Base-by-base conservation (phyloP, 2,797 vertebrate species). In the Coregonus suidteri region DNA sequence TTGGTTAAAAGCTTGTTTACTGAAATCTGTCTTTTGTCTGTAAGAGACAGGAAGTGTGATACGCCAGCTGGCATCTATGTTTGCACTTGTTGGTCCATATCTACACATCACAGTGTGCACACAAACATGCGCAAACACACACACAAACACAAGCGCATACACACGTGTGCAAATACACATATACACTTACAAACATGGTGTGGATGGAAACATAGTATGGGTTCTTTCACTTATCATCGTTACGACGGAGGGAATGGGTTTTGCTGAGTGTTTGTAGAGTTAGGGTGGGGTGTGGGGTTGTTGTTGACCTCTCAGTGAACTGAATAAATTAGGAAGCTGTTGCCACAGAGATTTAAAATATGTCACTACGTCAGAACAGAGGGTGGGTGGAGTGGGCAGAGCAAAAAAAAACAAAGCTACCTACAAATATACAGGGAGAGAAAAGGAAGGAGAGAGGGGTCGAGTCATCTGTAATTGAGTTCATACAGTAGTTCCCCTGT, bases 1-100 rank as follows among this genome's bases (percentile, higher is more conserved):
- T 90, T 91, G 87, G 88, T 89, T 91, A 88, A 87, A 87, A 77
- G 86, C 91, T 87, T 91, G 89, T 92, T 93, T 93, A 90, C 90
- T 65, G 83, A 88, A 88, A 91, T 89, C 84, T 86, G 82, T 90
- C 92, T 92, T 92, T 91, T 91, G 90, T 93, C 89, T 88, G 87
- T 89, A 86, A 83, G 85, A 90, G 80, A 64, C 59, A 64, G 20
- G 90, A 81, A 85, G 87, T 92, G 91, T 89, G 20, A 64, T 93
- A 91, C 88, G 88, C 82, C 75, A 80, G 83, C 77, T 82, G 82
- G 86, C 82, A 83, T 87, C 76, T 88, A 81, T 86, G 89, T 93
- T 89, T 89, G 87, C 82, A 92, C 88, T 79, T 71, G 80, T 78
- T 74, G 66, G 34, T 64, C 59, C 59, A 68, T 35, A 37, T 68